These are phyloP conservation scores for Clunio marinus DNA, from an alignment of 2,888 invertebrate genomes.

Conservation along the genomic window DNA sequence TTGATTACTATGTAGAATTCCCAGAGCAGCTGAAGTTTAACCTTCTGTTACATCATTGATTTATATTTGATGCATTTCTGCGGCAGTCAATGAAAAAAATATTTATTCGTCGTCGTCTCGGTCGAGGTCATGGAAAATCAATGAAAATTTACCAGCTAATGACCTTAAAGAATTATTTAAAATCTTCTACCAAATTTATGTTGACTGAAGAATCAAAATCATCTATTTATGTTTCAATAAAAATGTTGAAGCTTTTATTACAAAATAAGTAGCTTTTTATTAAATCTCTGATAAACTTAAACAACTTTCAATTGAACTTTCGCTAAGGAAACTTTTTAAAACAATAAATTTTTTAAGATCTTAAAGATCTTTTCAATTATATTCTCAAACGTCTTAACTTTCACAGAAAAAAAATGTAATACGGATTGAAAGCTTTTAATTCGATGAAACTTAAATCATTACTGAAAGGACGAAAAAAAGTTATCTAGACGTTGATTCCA, in stretches of 20 bases:
- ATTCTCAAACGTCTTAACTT: not conserved
- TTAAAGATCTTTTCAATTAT: not conserved
- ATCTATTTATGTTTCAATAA: too few relatives aligned
- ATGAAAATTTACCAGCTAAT: not conserved
- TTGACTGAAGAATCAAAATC: too few relatives aligned
- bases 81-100: conserved; percentile 26
- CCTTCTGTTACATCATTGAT: not conserved
- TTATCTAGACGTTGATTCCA: not conserved
- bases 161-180: not conserved
- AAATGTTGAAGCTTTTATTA: too few relatives aligned
- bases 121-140: conserved; percentile 38
- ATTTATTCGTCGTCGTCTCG: conserved; percentile 4
- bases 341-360: too few relatives aligned
- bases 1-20: too few relatives aligned
- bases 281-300: too few relatives aligned
- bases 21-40: too few relatives aligned
- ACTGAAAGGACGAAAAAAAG: not conserved
- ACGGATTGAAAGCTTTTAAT: not conserved
- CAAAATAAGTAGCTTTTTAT: too few relatives aligned
- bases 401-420: not conserved
- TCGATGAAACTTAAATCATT: not conserved
- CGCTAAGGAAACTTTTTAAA: too few relatives aligned
- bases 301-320: too few relatives aligned
- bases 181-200: too few relatives aligned
- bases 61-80: conserved; percentile 21